Base-by-base conservation (phyloP, 2,797 vertebrate species). In the Typhlichthys subterraneus region DNA sequence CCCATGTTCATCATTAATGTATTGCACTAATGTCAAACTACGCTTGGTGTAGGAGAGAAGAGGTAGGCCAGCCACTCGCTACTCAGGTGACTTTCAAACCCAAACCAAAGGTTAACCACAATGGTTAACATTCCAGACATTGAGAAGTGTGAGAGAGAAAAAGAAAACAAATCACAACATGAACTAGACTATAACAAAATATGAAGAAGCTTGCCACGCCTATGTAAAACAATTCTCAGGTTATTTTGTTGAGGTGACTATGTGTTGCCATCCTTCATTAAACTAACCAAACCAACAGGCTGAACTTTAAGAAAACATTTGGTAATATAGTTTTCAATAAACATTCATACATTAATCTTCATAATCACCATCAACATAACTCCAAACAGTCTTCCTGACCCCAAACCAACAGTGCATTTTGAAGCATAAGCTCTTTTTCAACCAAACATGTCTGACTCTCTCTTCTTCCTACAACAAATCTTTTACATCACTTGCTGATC, bases 401-500 rank as follows among this genome's bases (percentile, higher is more conserved):
- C 51, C 77, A 51, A 74, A 75, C 80, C 80, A 55, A 82, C 82
- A 42, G 56, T 47, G 69, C 66, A 64, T 59, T 69, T 56, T 12
- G 59, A 65, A 64, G 72, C 61, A 42, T 17, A 63, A 69, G 69
- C 12, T 79, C 69, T 53, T 57, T 14, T 67, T 42, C 53, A 65
- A 50, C 63, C 70, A 70, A 69, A 90, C 85, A 42, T 79, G 45
- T 78, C 85, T 63, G 47, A 65, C 77, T 68, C 87, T 45, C 79
- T 88, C 82, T 52, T 79, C 79, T 61, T 87, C 87, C 63, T 85
- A 67, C 87, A 55, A 67, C 51, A 59, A 51, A 73, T 81, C 85
- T 84, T 84, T 63, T 59, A 57, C 59, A 59, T 80, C 86, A 85
- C 87, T 85, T 88, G 71, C 84, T 72, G 69, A 67, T 75, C 70